Percentiles rank a stretch among this genome's conserved stretches.
Conservation (phyloP, 2,113 vertebrate genomes). For the Sinocyclocheilus grahami region DNA sequence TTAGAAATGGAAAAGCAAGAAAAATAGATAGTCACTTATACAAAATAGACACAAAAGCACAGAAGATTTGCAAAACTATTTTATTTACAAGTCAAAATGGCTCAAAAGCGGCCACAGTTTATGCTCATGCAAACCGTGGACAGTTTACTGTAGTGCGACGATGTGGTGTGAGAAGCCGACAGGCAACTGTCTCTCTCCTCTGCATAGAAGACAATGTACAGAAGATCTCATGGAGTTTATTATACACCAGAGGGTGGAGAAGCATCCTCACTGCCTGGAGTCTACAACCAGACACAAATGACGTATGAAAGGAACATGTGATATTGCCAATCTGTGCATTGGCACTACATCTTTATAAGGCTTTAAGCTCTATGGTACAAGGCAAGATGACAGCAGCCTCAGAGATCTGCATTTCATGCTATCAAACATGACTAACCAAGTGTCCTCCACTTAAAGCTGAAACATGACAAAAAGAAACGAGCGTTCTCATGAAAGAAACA, state of each 20-base stretch:
- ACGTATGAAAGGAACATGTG: not conserved
- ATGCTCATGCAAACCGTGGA: constrained; percentile 89
- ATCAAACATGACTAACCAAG: constrained; percentile 40
- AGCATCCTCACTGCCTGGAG: constrained; percentile 13
- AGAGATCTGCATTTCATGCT: constrained; percentile 44
- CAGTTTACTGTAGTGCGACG: constrained; percentile 78
- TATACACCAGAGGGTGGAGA: constrained; percentile 11
- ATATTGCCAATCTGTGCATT: constrained; percentile 17
- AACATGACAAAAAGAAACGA: constrained; percentile 70
- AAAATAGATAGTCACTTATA: too few relatives aligned
- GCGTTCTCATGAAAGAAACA: constrained; percentile 63
- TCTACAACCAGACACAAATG: not conserved
- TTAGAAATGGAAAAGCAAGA: too few relatives aligned
- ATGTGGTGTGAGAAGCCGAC: constrained; percentile 70
- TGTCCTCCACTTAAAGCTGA: constrained; percentile 76
- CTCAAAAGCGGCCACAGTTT: constrained; percentile 92
- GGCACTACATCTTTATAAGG: constrained; percentile 25
- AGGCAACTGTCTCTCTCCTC: constrained; percentile 56
- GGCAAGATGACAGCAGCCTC: constrained; percentile 76
- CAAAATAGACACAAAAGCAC: not conserved
- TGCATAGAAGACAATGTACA: constrained; percentile 38
- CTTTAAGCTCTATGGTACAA: constrained; percentile 67
- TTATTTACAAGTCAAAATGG: constrained; percentile 99
- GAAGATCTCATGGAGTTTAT: constrained; percentile 26
- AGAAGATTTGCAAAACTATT: constrained; percentile 97